phyloP scores from a whole-genome alignment of 2,888 invertebrate species.

The Drosophila greeni region DNA sequence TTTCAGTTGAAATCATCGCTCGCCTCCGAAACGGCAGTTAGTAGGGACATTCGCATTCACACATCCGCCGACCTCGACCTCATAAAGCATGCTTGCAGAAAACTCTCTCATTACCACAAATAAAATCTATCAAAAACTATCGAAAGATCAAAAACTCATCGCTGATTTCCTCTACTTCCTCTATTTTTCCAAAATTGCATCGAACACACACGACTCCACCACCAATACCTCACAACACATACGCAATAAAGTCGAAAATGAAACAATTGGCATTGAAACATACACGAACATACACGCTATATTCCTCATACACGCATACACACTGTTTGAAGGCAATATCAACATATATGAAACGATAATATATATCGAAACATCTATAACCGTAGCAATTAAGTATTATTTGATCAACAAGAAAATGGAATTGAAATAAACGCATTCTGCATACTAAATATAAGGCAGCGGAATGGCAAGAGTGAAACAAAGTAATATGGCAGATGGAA shows the following conservation, averaged over 20 bases:
- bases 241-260: slow-evolving; percentile 41
- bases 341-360: slow-evolving; percentile 17
- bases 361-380: slow-evolving; percentile 44
- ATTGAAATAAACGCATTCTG: slow-evolving; percentile 52
- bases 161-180: slow-evolving; percentile 20
- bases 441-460: slow-evolving; percentile 58
- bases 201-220: slow-evolving; percentile 15
- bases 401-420: slow-evolving; percentile 52
- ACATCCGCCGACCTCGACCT: slow-evolving; percentile 38
- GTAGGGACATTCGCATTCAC: slow-evolving; percentile 24
- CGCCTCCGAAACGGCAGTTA: slow-evolving; percentile 8
- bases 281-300: slow-evolving; percentile 35
- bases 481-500: slow-evolving; percentile 58
- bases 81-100: slow-evolving; percentile 44
- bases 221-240: slow-evolving; percentile 17
- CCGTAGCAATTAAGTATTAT: slow-evolving; percentile 45
- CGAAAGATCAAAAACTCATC: slow-evolving; percentile 22
- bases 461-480: slow-evolving; percentile 39
- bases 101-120: slow-evolving; percentile 24
- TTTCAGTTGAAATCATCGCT: slow-evolving; percentile 22
- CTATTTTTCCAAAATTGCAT: slow-evolving; percentile 37
- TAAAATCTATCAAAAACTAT: slow-evolving; percentile 10
- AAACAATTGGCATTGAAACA: slow-evolving; percentile 57
- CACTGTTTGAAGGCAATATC: slow-evolving; percentile 38
- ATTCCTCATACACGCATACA: slow-evolving; percentile 40